phyloP scores from a whole-genome alignment of 2,888 invertebrate species.

The Miltochrista miniata region DNA sequence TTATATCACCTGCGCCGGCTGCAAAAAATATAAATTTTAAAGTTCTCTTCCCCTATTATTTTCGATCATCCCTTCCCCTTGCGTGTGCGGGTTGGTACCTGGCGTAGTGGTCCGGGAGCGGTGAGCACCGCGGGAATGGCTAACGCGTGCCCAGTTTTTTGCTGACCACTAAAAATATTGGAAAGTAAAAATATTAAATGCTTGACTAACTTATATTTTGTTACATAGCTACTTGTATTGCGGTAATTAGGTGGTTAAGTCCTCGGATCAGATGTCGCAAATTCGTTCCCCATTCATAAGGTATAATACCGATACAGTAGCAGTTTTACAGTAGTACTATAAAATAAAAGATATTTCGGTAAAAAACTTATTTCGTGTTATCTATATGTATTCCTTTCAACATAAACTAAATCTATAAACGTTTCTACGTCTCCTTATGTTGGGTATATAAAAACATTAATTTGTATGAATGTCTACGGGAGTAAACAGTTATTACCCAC shows the following conservation, averaged over 20 bases:
- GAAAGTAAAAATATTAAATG: constrained; percentile 41
- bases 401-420: background rate
- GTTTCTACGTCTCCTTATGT: background rate
- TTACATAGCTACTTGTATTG: constrained; percentile 11
- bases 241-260: background rate
- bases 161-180: constrained; percentile 64
- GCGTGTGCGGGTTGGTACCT: constrained; percentile 81
- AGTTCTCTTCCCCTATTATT: constrained; percentile 84
- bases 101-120: constrained; percentile 61
- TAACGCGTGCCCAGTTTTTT: constrained; percentile 78
- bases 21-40: constrained; percentile 83
- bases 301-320: too few relatives aligned
- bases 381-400: too few relatives aligned
- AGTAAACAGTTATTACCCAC: constrained; percentile 21
- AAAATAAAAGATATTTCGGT: too few relatives aligned
- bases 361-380: too few relatives aligned
- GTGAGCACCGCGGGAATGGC: constrained; percentile 36
- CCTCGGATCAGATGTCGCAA: too few relatives aligned
- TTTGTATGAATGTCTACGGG: too few relatives aligned
- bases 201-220: too few relatives aligned
- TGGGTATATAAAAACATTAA: too few relatives aligned
- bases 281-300: too few relatives aligned
- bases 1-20: constrained; percentile 84
- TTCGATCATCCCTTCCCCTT: constrained; percentile 82
- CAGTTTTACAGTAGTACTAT: too few relatives aligned